A percentile compares a stretch with the other conserved stretches of the same genome.
phyloP scores from a whole-genome alignment of 2,113 vertebrate genomes.

The Sapajus apella region DNA sequence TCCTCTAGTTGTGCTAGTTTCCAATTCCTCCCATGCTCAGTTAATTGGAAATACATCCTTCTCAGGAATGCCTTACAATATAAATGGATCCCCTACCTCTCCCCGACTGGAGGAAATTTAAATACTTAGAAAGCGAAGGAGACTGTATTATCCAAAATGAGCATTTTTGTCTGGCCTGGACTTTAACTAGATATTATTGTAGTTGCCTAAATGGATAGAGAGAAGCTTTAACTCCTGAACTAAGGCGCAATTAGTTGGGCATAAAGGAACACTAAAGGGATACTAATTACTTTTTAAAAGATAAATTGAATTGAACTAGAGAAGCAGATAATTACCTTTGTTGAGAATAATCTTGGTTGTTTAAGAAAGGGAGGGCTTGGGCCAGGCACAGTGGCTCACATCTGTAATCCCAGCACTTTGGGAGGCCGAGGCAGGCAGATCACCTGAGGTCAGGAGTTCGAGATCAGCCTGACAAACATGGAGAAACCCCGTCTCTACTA shows the following conservation, averaged over 20 bases:
- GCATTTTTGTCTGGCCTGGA: conserved; percentile 74
- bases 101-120: conserved; percentile 17
- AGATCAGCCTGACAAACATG: too few relatives aligned
- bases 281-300: conserved; percentile 83
- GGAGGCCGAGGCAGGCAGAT: too few relatives aligned
- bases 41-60: conserved; percentile 32
- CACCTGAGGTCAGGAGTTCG: too few relatives aligned
- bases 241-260: conserved; percentile 82
- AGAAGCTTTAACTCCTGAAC: conserved; percentile 83
- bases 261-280: conserved; percentile 83
- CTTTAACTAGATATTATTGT: conserved; percentile 76
- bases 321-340: conserved; percentile 88
- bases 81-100: not conserved
- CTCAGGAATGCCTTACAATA: conserved; percentile 49
- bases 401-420: too few relatives aligned
- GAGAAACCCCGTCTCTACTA: too few relatives aligned
- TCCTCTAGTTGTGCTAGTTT: not conserved
- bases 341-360: conserved; percentile 77
- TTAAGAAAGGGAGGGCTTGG: conserved; percentile 59
- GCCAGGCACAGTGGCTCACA: too few relatives aligned
- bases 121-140: conserved; percentile 8
- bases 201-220: conserved; percentile 76
- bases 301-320: conserved; percentile 81
- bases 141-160: conserved; percentile 35
- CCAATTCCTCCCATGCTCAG: conserved; percentile 1